phyloP scores from a whole-genome alignment of 2,113 vertebrate genomes.

The Butorides virescens region DNA sequence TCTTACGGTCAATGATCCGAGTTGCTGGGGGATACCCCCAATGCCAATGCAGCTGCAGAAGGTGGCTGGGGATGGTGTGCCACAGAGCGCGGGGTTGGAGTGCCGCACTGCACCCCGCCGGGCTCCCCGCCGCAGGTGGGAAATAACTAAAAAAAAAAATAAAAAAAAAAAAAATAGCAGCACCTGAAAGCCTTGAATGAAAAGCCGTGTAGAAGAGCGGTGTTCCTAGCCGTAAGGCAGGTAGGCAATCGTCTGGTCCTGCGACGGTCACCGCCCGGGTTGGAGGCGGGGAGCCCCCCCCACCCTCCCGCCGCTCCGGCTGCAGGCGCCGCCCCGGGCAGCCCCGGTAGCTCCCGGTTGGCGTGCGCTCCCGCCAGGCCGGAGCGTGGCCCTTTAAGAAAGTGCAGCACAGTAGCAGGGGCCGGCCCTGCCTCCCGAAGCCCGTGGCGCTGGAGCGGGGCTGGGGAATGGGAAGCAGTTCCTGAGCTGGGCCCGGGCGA shows the following conservation, averaged over 20 bases:
- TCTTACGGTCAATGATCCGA: neutral
- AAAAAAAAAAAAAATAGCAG: neutral
- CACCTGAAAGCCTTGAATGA: neutral
- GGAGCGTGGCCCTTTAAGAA: constrained; percentile 72
- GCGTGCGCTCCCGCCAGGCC: neutral
- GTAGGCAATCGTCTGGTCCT: neutral
- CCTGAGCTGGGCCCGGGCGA: neutral
- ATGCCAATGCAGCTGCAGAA: rapidly evolving
- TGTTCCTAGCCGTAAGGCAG: rapidly evolving
- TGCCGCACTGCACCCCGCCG: rapidly evolving
- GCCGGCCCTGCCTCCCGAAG: constrained; percentile 38
- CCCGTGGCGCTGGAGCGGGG: neutral
- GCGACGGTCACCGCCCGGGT: neutral
- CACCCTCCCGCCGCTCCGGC: neutral
- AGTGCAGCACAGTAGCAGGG: constrained; percentile 21
- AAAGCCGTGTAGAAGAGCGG: rapidly evolving
- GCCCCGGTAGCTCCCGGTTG: neutral
- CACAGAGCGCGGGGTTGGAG: rapidly evolving
- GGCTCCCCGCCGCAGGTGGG: neutral
- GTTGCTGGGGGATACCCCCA: neutral
- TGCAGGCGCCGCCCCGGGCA: neutral
- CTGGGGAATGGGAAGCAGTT: constrained; percentile 34
- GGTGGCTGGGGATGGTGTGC: too few relatives aligned
- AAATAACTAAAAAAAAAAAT: too few relatives aligned
- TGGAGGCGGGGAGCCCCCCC: neutral